These are phyloP conservation scores for Enteromius treurensis DNA, from an alignment of 2,797 vertebrate species.

Conservation along the genomic window DNA sequence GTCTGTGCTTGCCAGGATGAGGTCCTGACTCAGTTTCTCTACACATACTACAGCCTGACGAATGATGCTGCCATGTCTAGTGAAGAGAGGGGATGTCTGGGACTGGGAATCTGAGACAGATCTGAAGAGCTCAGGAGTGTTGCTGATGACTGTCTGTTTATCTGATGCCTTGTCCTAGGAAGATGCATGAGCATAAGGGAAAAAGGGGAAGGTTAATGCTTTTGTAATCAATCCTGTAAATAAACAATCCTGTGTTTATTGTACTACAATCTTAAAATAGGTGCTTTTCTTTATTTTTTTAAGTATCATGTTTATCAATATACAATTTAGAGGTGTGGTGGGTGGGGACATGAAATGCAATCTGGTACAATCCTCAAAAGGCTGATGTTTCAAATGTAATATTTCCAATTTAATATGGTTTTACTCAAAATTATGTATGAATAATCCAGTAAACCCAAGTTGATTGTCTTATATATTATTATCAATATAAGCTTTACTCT, in stretches of 20 bases:
- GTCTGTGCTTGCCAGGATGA: conserved; percentile 76
- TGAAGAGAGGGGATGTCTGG: conserved; percentile 60
- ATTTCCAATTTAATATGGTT: background rate
- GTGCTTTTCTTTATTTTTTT: background rate
- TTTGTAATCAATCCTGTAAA: background rate
- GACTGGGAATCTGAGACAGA: conserved; percentile 19
- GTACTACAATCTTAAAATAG: background rate
- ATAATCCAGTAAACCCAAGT: background rate
- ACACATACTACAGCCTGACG: conserved; percentile 70
- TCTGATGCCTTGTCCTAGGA: conserved; percentile 41
- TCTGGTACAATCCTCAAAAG: background rate
- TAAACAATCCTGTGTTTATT: background rate
- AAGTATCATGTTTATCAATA: background rate
- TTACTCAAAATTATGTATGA: background rate
- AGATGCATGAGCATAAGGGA: background rate
- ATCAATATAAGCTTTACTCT: background rate
- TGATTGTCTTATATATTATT: background rate
- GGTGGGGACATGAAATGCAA: background rate
- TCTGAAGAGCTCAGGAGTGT: conserved; percentile 57
- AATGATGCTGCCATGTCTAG: background rate
- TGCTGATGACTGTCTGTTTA: conserved; percentile 55
- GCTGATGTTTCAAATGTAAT: background rate
- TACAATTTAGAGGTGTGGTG: background rate
- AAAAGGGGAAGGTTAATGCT: conserved; percentile 13
- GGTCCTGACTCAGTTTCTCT: conserved; percentile 78